Base-by-base conservation (phyloP, 2,888 invertebrate genomes). In the Diarsia mendica region DNA sequence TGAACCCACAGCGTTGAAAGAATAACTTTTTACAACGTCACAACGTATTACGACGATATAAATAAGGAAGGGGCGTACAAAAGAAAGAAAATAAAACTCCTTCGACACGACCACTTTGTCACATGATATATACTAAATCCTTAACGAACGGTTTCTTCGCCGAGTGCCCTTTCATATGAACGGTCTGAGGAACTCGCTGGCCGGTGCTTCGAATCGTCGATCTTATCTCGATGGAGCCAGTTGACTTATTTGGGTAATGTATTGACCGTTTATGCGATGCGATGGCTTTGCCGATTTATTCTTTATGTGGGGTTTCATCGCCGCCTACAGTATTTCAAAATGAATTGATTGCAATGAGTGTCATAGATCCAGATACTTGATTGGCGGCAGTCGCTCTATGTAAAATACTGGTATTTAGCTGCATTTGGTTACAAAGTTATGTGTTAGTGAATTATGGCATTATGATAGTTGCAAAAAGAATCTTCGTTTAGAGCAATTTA, bases 31-130 rank as follows among this genome's bases (percentile, higher is more conserved):
- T 58, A 78, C 48, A 75, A 48, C 67, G 63, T 68, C 66, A 73
- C 75, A 63, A 83, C 63, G 63, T 86, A 83, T 79, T 71, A 85
- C 71, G 72, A 71, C 69, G 53, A 49, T 61, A 69, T 85, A 85
- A 83, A 79, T 76, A 83, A 83, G 58, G 64, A 78, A 67, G 49
- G 60, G 48, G 18, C 49, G 60, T 51, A 67, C 63, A 71, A 85
- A 82, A 73, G 72, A 79, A 85, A 72, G 72, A 79, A 85, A 72
- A 85, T 80, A 67, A 84, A 70, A 71, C 67, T 71, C 53, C 55
- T 79, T 66, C 58, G 65, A 75, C 80, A 72, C 60, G 66, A 70
- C 55, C 79, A 82, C 72, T 86, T 83, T 77, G 86, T 84, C 71
- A 83, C 74, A 68, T 68, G 84, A 83, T 86, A 39, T 39, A 79